Evolutionary conservation across 2,113 vertebrate species (phyloP).

Genomic region (Strix uralensis): DNA sequence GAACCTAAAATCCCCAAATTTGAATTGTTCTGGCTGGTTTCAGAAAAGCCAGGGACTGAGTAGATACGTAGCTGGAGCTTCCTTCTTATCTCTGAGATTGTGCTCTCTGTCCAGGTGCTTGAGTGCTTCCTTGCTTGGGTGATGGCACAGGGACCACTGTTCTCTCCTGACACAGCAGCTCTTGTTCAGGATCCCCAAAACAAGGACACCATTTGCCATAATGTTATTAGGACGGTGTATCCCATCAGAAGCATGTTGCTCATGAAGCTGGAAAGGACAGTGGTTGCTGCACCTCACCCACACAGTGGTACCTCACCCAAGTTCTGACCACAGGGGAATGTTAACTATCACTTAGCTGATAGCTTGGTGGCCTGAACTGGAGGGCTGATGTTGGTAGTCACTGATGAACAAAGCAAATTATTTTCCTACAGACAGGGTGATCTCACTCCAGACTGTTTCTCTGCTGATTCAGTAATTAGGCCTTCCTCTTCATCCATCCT

Average conservation of each 20-base stretch:
- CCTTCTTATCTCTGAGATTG: neutral
- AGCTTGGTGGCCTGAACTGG: neutral
- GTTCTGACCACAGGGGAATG: neutral
- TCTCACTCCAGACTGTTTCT: neutral
- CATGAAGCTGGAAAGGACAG: fast-evolving
- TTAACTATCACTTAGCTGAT: neutral
- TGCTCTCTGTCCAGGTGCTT: neutral
- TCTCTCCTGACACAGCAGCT: neutral
- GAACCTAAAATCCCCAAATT: neutral
- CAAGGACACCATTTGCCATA: neutral
- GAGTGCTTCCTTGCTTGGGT: neutral
- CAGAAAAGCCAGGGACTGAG: neutral
- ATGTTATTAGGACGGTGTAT: neutral
- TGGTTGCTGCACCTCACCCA: neutral
- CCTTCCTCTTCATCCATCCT: neutral
- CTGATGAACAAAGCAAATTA: neutral
- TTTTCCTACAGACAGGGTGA: neutral
- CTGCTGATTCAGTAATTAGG: neutral
- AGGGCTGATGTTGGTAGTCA: neutral
- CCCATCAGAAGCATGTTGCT: neutral
- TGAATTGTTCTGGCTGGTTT: neutral
- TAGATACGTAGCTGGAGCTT: neutral
- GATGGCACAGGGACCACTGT: neutral
- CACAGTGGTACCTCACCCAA: neutral
- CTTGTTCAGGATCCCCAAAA: neutral